These are phyloP conservation scores for Siphlonurus alternatus DNA, from an alignment of 2,888 invertebrate species.

Conservation along the genomic window DNA sequence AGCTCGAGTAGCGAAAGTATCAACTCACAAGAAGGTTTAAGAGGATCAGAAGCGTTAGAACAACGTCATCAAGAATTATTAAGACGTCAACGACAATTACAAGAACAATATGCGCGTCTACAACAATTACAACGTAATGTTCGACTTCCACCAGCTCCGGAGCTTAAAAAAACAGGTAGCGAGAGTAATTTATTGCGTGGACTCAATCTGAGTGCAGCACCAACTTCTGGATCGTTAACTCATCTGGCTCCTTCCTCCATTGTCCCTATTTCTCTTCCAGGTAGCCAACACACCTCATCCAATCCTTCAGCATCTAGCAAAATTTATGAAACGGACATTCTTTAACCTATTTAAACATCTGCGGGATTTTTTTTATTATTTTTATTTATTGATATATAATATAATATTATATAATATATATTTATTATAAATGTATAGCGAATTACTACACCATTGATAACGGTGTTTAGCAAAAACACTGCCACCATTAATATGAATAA, in stretches of 20 bases:
- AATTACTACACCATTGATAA: neutral
- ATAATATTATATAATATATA: no score
- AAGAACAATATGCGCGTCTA: conserved; percentile 79
- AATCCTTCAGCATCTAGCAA: conserved; percentile 46
- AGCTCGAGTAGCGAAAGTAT: conserved; percentile 61
- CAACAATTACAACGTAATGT: conserved; percentile 73
- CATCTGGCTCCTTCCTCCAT: conserved; percentile 32
- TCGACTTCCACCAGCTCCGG: conserved; percentile 31
- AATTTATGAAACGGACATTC: conserved; percentile 86
- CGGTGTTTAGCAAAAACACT: neutral
- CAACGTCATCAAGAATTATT: conserved; percentile 77
- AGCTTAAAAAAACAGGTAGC: conserved; percentile 70
- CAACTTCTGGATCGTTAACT: conserved; percentile 42
- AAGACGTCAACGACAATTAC: conserved; percentile 71
- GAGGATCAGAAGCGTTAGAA: conserved; percentile 49
- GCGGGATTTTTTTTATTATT: no score
- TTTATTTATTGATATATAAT: no score
- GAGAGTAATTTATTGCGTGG: conserved; percentile 68
- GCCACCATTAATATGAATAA: neutral
- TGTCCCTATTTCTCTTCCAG: conserved; percentile 7
- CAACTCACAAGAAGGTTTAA: conserved; percentile 50
- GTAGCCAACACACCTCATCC: conserved; percentile 17
- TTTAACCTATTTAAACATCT: conserved; percentile 24
- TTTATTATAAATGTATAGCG: neutral
- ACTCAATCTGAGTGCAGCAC: conserved; percentile 28